A percentile compares a stretch with the other conserved stretches of the same genome.
Evolutionary conservation across 2,797 vertebrate genomes (phyloP).

Genomic region (Enteromius mattozi): DNA sequence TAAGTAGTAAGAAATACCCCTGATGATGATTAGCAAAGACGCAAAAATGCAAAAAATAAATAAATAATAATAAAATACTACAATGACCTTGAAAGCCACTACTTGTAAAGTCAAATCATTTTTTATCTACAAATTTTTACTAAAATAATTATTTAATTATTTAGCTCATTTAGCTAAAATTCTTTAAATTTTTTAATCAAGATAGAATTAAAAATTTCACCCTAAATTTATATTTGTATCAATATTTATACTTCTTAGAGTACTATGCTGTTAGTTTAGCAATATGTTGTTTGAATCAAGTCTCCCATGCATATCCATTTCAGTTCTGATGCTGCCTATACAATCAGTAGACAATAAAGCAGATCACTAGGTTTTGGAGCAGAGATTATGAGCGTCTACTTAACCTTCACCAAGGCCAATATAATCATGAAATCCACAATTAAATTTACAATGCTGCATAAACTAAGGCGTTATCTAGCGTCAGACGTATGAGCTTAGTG

Average conservation of each 20-base stretch:
- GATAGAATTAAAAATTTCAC: not conserved
- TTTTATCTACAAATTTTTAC: too few relatives aligned
- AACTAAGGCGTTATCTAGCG: not conserved
- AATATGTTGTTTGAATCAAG: not conserved
- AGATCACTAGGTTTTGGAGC: not conserved
- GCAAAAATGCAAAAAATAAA: not conserved
- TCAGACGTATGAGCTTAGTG: slow-evolving; percentile 8
- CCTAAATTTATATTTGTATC: not conserved
- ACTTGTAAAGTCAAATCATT: too few relatives aligned
- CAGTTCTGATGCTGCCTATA: not conserved
- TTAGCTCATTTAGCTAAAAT: not conserved
- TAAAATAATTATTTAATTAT: not conserved
- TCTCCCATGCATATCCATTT: not conserved
- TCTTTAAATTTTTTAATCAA: not conserved
- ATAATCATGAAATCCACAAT: not conserved
- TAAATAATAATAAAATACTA: too few relatives aligned
- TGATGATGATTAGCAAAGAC: not conserved
- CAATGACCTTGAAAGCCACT: too few relatives aligned
- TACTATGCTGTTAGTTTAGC: too few relatives aligned
- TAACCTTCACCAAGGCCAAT: not conserved
- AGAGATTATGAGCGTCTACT: not conserved
- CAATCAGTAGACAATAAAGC: not conserved
- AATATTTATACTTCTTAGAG: not conserved
- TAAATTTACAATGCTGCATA: not conserved
- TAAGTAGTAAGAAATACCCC: too few relatives aligned